phyloP scores from a whole-genome alignment of 2,113 vertebrate species.

The Laterallus jamaicensis region DNA sequence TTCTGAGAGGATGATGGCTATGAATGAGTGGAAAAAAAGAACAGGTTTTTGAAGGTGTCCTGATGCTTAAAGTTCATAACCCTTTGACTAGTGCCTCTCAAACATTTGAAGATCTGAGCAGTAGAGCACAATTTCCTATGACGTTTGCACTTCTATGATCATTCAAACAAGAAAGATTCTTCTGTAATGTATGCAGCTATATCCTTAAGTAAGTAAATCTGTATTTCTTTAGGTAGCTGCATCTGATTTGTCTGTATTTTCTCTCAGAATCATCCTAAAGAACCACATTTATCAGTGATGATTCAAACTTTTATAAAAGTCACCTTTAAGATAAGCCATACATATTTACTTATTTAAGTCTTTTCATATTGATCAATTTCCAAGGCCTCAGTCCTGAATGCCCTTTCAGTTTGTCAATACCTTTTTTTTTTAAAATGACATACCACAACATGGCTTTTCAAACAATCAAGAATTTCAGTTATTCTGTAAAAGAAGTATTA shows the following conservation, averaged over 20 bases:
- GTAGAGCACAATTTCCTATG: neutral
- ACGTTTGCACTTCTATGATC: neutral
- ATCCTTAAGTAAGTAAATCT: neutral
- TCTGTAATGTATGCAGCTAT: neutral
- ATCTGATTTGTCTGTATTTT: neutral
- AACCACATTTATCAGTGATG: neutral
- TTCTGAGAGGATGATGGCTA: neutral
- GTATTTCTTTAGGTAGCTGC: neutral
- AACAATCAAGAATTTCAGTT: neutral
- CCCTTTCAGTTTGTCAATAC: conserved; percentile 35
- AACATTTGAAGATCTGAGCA: accelerated
- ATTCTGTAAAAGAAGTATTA: neutral
- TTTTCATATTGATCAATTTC: conserved; percentile 52
- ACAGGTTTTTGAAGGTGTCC: neutral
- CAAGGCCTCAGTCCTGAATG: conserved; percentile 22
- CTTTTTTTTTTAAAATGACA: neutral
- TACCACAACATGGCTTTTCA: neutral
- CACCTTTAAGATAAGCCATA: conserved; percentile 26
- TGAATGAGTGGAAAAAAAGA: neutral
- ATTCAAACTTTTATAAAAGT: conserved; percentile 19
- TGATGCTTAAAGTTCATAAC: neutral
- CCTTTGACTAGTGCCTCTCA: neutral
- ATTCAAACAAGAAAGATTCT: neutral
- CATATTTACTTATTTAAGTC: conserved; percentile 62
- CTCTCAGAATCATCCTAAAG: neutral